Evolutionary conservation across 2,888 invertebrate genomes (phyloP).

Genomic region (Koerneria pararmatus): DNA sequence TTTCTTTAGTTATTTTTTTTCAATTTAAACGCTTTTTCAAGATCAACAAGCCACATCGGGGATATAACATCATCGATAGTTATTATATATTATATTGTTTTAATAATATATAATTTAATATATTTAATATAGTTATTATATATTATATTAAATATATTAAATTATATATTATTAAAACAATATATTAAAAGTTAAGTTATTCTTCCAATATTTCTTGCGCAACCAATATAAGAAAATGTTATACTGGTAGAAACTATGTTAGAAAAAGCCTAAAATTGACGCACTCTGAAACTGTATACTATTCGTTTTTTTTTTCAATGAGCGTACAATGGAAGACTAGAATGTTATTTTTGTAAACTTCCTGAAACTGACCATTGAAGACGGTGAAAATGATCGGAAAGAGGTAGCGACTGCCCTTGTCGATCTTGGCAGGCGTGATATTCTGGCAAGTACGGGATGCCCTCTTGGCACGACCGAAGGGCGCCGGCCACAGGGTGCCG

Average conservation of each 20-base stretch:
- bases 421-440: constrained; percentile 81
- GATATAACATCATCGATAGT: too few relatives aligned
- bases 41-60: too few relatives aligned
- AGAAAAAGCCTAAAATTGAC: background rate
- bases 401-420: constrained; percentile 95
- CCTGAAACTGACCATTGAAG: constrained; percentile 46
- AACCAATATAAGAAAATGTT: too few relatives aligned
- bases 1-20: too few relatives aligned
- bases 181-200: too few relatives aligned
- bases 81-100: too few relatives aligned
- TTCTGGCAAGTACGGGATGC: constrained; percentile 16
- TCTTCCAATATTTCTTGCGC: too few relatives aligned
- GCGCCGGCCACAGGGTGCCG: constrained; percentile 46
- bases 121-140: too few relatives aligned
- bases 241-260: background rate
- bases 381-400: constrained; percentile 70
- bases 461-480: constrained; percentile 44
- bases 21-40: too few relatives aligned
- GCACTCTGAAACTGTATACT: background rate
- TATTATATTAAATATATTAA: too few relatives aligned
- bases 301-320: background rate
- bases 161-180: too few relatives aligned
- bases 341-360: constrained; percentile 19
- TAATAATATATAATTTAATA: too few relatives aligned
- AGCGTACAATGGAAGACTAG: background rate